Base-by-base conservation (phyloP, 2,888 invertebrate species). In the Caenorhabditis sp. region DNA sequence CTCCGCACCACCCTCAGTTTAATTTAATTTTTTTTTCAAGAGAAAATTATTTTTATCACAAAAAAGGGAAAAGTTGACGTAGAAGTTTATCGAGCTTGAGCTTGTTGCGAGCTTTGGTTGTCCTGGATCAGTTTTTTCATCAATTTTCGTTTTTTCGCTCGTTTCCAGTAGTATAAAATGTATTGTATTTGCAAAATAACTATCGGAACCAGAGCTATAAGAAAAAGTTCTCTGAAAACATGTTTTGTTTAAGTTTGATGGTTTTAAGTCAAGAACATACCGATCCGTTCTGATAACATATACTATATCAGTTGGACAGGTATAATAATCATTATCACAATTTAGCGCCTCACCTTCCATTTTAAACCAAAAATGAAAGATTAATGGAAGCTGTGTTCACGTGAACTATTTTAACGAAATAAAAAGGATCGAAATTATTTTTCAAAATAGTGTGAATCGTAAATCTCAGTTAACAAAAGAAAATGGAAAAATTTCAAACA, bases 131-230 rank as follows among this genome's bases (percentile, higher is more conserved):
- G 62, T 26, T 63, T 70, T 31, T 59, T 52, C 17, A 66, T 65
- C 0, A 53, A 27, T 27, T 62, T 23, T 4, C 70, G 50, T 38
- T 62, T 61, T 17, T 58, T 52, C 20, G 61, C 27, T 14, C 53
- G 31, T 23, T 12, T 52, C 1, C 3, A 52, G 3, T 4, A 52
- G n/a, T 20, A 52, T 1, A 50, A 20, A 14, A 54, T n/a, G 54
- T 70, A 70, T 26, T 58, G 52, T 0, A 59, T 23, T 53, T 70
- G 66, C 20, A 70, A 50, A 59, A 66, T 31, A 14, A 70, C 62
- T 36, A 70, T 58, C 0, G 70, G 70, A 2, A 66, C 58, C 2
- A 70, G 60, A 63, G 62, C 62, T 26, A 70, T 65, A 12, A 70
- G 25, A 31, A 62, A 62, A 1, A 59, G 61, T 1, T 65, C 36